Evolutionary conservation across 2,888 invertebrate species (phyloP).

Genomic region (Mactromeris polynyma): DNA sequence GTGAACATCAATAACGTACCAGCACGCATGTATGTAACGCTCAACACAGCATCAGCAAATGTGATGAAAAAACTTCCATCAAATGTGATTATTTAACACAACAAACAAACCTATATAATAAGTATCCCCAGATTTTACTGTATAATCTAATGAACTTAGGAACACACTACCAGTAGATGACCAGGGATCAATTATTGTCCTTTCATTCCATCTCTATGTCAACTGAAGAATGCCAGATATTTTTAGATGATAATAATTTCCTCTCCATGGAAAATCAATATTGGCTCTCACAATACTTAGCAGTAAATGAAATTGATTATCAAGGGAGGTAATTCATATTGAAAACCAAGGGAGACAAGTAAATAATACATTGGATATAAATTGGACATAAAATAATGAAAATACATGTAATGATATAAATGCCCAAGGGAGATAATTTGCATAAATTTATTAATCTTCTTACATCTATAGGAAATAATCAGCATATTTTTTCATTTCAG

Average conservation of each 20-base stretch:
- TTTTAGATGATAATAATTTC: conserved; percentile 1
- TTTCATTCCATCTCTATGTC: background rate
- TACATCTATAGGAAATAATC: too few relatives aligned
- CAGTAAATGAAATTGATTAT: conserved; percentile 8
- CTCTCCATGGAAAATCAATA: conserved; percentile 3
- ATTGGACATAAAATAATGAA: too few relatives aligned
- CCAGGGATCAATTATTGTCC: background rate
- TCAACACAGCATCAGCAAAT: background rate
- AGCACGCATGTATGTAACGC: background rate
- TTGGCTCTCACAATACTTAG: background rate
- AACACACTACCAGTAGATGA: background rate
- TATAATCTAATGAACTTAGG: background rate
- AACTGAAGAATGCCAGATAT: background rate
- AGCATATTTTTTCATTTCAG: too few relatives aligned
- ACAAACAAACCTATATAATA: background rate
- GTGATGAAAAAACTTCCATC: background rate
- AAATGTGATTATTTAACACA: background rate
- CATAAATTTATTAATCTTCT: too few relatives aligned
- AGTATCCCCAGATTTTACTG: background rate
- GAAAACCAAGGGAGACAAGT: background rate
- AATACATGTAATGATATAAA: background rate
- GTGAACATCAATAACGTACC: background rate
- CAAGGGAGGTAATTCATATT: background rate
- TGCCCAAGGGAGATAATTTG: background rate
- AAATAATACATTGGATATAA: too few relatives aligned